phyloP scores from a whole-genome alignment of 2,888 invertebrate genomes.

The Lymantria monacha region DNA sequence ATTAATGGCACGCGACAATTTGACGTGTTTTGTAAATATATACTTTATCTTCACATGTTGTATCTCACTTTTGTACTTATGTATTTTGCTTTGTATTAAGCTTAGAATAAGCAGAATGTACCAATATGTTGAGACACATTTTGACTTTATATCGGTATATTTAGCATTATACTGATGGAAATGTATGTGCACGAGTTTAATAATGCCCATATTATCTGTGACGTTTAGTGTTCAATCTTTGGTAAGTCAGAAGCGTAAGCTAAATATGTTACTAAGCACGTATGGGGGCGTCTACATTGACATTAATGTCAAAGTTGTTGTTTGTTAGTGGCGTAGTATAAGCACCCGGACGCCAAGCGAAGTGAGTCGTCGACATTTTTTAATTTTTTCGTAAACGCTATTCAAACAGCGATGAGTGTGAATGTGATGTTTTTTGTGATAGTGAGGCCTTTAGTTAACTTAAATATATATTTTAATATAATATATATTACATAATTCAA shows the following conservation, averaged over 20 bases:
- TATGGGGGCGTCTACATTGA: background rate
- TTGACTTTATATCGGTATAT: background rate
- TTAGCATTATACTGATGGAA: constrained; percentile 1
- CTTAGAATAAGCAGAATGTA: constrained; percentile 14
- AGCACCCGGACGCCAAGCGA: background rate
- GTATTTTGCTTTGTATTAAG: constrained; percentile 10
- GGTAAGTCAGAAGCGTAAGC: constrained; percentile 28
- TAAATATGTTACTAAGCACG: constrained; percentile 1
- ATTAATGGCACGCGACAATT: constrained; percentile 22
- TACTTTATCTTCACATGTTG: background rate
- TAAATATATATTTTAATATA: constrained; percentile 16
- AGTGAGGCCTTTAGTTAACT: constrained; percentile 38
- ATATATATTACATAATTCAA: constrained; percentile 25
- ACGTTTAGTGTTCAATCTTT: constrained; percentile 37
- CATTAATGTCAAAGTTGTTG: background rate
- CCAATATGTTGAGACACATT: background rate
- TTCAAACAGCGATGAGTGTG: constrained; percentile 15
- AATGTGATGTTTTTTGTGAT: constrained; percentile 53
- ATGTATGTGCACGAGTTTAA: background rate
- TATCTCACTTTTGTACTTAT: constrained; percentile 2
- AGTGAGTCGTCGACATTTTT: constrained; percentile 3
- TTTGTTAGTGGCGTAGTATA: background rate
- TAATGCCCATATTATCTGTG: constrained; percentile 43
- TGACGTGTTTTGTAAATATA: constrained; percentile 3
- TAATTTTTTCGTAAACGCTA: constrained; percentile 11